Conservation (phyloP, 2,797 vertebrate species). For the Pitangus sulphuratus region DNA sequence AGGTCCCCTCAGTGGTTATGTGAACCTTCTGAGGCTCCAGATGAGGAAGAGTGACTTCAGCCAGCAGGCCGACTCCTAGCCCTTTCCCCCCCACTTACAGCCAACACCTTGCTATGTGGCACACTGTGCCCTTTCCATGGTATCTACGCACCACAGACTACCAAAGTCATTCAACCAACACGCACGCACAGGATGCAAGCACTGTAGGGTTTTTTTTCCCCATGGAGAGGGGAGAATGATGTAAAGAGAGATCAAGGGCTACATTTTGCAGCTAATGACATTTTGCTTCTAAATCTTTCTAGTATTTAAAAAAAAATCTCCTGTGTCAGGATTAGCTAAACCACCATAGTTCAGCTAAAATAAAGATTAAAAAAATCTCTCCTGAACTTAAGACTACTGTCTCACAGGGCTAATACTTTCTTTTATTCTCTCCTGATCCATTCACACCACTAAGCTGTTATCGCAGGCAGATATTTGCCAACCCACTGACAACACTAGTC, state of each 20-base stretch:
- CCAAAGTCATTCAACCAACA: neutral
- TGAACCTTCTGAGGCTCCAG: neutral
- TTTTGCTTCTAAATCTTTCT: neutral
- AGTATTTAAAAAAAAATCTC: neutral
- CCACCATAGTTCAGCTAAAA: neutral
- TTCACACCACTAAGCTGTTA: neutral
- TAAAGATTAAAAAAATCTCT: neutral
- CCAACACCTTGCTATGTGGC: neutral
- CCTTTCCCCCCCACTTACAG: rapidly evolving
- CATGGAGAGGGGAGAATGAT: neutral
- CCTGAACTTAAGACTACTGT: neutral
- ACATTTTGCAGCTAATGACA: neutral
- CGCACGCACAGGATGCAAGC: rapidly evolving
- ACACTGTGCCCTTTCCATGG: neutral
- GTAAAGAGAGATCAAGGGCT: neutral
- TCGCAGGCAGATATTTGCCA: neutral
- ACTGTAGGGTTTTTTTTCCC: rapidly evolving
- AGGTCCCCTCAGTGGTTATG: neutral
- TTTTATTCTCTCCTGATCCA: neutral
- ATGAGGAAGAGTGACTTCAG: neutral
- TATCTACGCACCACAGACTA: neutral
- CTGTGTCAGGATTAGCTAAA: neutral
- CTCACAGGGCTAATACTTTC: neutral
- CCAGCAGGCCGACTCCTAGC: neutral
- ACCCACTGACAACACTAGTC: neutral